A percentile compares a stretch with the other conserved stretches of the same genome.
Conservation (phyloP, 2,113 vertebrate species). For the Odontesthes bonariensis region DNA sequence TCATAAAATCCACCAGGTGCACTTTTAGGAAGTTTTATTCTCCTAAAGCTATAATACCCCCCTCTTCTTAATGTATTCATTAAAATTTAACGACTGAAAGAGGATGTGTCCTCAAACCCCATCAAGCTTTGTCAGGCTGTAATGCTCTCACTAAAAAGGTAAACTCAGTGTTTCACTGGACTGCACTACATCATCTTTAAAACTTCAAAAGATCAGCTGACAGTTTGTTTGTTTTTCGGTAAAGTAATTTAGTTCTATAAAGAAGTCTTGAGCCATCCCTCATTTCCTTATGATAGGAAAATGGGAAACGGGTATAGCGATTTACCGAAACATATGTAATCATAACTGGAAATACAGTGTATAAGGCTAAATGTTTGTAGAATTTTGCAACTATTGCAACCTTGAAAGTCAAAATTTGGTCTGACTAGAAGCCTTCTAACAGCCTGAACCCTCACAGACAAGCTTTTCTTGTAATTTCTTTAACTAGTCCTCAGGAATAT, state of each 20-base stretch:
- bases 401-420: no score
- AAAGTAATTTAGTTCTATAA: background rate
- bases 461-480: no score
- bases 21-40: constrained; percentile 9
- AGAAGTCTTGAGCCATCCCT: background rate
- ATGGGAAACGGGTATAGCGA: no score
- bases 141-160: background rate
- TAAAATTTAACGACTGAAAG: background rate
- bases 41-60: no score
- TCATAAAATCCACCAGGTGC: background rate
- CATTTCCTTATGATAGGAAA: background rate
- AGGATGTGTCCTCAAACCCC: background rate
- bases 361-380: no score
- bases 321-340: no score
- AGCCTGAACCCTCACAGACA: no score
- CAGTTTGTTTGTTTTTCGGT: background rate
- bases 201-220: background rate
- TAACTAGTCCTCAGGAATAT: no score
- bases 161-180: background rate
- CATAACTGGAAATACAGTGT: no score
- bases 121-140: background rate
- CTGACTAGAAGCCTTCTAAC: no score
- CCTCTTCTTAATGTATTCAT: constrained; percentile 8
- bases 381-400: no score
- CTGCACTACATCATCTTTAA: background rate